A percentile compares a stretch with the other conserved stretches of the same genome.
These are phyloP conservation scores for Matsumurasca onukii DNA, from an alignment of 1,140 invertebrate species.

Conservation along the genomic window DNA sequence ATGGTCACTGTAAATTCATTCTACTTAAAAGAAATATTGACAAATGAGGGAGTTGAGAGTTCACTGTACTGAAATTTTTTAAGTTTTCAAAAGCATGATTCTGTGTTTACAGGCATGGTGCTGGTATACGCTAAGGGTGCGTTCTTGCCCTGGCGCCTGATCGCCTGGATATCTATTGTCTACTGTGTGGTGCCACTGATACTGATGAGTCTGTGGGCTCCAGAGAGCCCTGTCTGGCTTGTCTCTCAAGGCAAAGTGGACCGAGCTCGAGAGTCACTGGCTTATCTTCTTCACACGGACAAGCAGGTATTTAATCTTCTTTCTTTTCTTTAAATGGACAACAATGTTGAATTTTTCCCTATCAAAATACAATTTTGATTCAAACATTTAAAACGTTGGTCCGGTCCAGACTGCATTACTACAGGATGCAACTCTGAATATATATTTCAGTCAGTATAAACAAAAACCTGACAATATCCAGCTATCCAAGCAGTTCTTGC, in stretches of 20 bases:
- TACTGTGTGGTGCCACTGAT: slow-evolving; percentile 57
- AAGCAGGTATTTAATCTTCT: slow-evolving; percentile 7
- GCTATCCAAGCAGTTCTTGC: too few species aligned
- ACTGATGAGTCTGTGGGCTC: slow-evolving; percentile 57
- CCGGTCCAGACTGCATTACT: neutral
- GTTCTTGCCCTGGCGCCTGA: slow-evolving; percentile 57
- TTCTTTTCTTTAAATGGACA: neutral
- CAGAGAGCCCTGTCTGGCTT: slow-evolving; percentile 68
- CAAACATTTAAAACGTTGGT: neutral
- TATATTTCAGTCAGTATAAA: neutral
- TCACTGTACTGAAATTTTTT: too few species aligned
- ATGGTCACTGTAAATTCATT: neutral
- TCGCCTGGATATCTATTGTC: slow-evolving; percentile 56
- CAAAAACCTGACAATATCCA: too few species aligned
- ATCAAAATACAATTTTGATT: neutral
- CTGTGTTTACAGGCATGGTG: slow-evolving; percentile 54
- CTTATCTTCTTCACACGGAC: slow-evolving; percentile 21
- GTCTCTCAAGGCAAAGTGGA: slow-evolving; percentile 55
- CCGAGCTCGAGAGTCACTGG: slow-evolving; percentile 49
- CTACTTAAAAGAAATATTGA: neutral
- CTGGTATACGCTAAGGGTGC: slow-evolving; percentile 59
- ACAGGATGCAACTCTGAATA: neutral
- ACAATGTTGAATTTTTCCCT: neutral
- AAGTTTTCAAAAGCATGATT: neutral
- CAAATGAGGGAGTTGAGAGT: neutral